Evolutionary conservation across 2,888 invertebrate species (phyloP).

Genomic region (Epinotia nisella): DNA sequence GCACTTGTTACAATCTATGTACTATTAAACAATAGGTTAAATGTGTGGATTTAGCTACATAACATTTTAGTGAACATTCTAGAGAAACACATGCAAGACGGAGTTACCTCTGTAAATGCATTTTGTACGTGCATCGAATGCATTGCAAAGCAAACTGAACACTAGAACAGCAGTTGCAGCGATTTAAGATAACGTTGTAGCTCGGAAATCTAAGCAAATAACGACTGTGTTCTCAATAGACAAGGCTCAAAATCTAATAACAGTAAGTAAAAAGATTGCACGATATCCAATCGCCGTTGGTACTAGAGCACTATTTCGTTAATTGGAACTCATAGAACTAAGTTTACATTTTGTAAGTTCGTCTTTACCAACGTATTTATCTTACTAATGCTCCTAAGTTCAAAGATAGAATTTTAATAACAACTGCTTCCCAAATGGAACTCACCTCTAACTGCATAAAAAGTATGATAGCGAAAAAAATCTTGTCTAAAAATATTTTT

Average conservation of each 20-base stretch:
- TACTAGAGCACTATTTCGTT: background rate
- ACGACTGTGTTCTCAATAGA: background rate
- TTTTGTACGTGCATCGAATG: constrained; percentile 30
- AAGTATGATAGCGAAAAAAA: too few species aligned
- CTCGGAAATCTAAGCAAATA: background rate
- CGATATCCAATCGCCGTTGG: background rate
- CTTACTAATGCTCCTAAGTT: too few species aligned
- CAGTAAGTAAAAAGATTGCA: background rate
- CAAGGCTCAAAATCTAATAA: background rate
- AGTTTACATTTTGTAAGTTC: background rate
- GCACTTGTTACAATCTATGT: too few species aligned
- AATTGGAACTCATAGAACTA: background rate
- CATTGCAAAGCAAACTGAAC: constrained; percentile 1
- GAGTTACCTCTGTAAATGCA: constrained; percentile 13
- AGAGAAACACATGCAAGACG: background rate
- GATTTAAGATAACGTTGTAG: constrained; percentile 9
- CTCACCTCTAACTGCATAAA: too few species aligned
- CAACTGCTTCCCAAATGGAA: too few species aligned
- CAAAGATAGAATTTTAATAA: too few species aligned
- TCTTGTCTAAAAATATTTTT: too few species aligned
- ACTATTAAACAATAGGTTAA: background rate
- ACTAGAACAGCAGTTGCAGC: background rate
- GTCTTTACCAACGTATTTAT: background rate
- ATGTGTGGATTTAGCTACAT: background rate
- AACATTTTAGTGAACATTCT: background rate